Evolutionary conservation across 2,888 invertebrate species (phyloP).

Genomic region (Drosophila demipolita): DNA sequence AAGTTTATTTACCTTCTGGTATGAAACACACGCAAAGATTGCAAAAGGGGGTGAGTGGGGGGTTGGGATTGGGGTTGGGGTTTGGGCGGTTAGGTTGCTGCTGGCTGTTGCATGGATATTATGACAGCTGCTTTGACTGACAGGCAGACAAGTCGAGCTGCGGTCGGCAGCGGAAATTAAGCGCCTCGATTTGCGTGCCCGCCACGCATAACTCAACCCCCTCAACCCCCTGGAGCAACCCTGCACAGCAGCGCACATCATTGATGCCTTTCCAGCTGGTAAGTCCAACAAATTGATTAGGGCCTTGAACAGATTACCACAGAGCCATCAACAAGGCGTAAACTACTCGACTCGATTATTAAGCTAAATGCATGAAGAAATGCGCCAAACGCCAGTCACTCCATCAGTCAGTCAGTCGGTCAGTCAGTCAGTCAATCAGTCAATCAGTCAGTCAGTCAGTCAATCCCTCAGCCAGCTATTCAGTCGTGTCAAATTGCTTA

Average conservation of each 20-base stretch:
- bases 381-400: conserved; percentile 11
- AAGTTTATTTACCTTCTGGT: conserved; percentile 73
- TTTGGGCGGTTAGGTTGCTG: not conserved
- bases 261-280: not conserved
- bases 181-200: conserved; percentile 81
- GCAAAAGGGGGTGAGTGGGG: not conserved
- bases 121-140: conserved; percentile 71
- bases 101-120: conserved; percentile 40
- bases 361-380: conserved; percentile 39
- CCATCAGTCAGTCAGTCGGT: conserved; percentile 19
- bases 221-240: not conserved
- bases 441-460: conserved; percentile 3
- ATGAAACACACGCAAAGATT: conserved; percentile 54
- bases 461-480: conserved; percentile 13
- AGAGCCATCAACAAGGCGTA: conserved; percentile 52
- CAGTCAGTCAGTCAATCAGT: conserved; percentile 15
- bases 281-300: conserved; percentile 56
- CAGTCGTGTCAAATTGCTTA: conserved; percentile 61
- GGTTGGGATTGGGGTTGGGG: too few species aligned
- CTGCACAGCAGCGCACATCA: not conserved
- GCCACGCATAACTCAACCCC: conserved; percentile 78
- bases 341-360: conserved; percentile 43
- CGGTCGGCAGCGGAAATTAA: conserved; percentile 75
- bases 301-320: conserved; percentile 16
- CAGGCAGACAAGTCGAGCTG: conserved; percentile 34